A percentile compares a stretch with the other conserved stretches of the same genome.
Conservation (phyloP, 2,797 vertebrate genomes). For the Allenopithecus nigroviridis region DNA sequence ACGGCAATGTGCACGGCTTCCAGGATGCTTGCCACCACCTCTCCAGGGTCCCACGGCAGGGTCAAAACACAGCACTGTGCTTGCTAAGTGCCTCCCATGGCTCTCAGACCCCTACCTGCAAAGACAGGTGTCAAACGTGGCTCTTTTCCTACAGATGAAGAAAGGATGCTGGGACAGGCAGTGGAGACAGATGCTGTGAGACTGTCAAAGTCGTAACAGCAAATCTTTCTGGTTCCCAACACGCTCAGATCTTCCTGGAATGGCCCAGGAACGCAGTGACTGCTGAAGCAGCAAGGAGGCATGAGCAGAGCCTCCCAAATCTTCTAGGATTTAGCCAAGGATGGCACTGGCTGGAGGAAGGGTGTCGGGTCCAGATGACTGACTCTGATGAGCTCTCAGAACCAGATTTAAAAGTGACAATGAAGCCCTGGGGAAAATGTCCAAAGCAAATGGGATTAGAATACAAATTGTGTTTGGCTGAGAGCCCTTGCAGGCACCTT, state of each 20-base stretch:
- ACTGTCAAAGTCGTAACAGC: too few relatives aligned
- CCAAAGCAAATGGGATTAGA: not conserved
- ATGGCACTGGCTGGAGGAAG: not conserved
- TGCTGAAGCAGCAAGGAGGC: not conserved
- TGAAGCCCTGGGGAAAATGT: not conserved
- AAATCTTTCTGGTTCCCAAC: not conserved
- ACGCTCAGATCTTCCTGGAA: not conserved
- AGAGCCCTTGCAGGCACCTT: not conserved
- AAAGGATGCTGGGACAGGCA: not conserved
- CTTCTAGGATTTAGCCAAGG: not conserved
- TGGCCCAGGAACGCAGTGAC: not conserved
- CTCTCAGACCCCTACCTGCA: not conserved
- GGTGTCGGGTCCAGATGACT: not conserved
- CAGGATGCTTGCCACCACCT: not conserved
- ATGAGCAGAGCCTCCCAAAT: not conserved
- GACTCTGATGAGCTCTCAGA: not conserved
- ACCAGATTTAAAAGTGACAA: not conserved
- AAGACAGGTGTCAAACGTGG: not conserved
- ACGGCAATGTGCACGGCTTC: not conserved
- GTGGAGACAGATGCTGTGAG: not conserved
- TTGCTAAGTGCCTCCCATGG: not conserved
- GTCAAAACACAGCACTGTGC: not conserved
- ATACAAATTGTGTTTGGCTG: not conserved
- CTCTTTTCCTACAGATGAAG: not conserved
- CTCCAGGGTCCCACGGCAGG: accelerated